Base-by-base conservation (phyloP, 2,888 invertebrate genomes). In the Drosophila diplacantha region DNA sequence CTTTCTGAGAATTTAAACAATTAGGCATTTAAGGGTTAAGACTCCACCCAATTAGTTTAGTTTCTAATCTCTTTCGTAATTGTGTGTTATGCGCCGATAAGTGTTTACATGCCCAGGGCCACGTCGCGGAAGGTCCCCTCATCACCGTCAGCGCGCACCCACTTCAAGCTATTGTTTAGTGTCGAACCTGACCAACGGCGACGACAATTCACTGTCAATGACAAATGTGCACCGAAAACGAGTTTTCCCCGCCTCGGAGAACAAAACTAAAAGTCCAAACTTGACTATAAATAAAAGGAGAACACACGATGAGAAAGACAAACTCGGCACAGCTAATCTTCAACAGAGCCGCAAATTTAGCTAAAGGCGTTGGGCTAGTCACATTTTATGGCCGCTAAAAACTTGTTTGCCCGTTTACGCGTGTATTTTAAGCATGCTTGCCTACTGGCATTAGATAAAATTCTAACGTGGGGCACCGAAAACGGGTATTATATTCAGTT, bases 401-500 rank as follows among this genome's bases (percentile, higher is more conserved):
- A 77, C 77, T 81, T 74, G 74, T 75, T 77, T 74, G 52, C 39
- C 51, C 37, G 47, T 37, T 39, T 44, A 38, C 41, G 60, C 60
- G 51, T 57, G 58, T 41, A 34, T 44, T 67, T 67, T 41, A 52
- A 51, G 46, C 49, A 37, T 41, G 37, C 26, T 41, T n/a, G 26
- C 12, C n/a, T n/a, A n/a, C 12, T 44, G 18, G 46, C 64, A 43
- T 51, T 47, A 66, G 66, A 66, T 66, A 53, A 66, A 67, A 67
- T 66, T 66, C 66, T 66, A 60, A 38, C 59, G 61, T 32, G 18
- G 39, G n/a, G 31, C 47, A 35, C 14, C 41, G 29, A 20, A 66
- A 67, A 66, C 66, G 49, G 31, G 60, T 53, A 66, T 66, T 46
- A 31, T 46, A 20, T 60, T 35, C 41, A 43, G 29, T 20, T 41